Evolutionary conservation across 2,888 invertebrate species (phyloP).

Genomic region (Aelia acuminata): DNA sequence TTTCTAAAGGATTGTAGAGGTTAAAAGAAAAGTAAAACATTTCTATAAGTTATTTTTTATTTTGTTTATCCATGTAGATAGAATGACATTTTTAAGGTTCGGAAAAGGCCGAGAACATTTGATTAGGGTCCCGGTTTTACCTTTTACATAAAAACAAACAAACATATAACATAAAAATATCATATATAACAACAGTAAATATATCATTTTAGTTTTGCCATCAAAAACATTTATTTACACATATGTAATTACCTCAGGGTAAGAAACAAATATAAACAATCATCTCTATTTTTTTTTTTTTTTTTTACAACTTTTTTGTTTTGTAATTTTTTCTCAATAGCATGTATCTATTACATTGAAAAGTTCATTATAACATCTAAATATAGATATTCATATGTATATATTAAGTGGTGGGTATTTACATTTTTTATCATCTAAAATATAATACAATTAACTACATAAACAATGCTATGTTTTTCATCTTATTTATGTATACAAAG

Average conservation of each 20-base stretch:
- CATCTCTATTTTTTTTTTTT: constrained; percentile 44
- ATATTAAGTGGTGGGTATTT: constrained; percentile 58
- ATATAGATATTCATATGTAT: constrained; percentile 56
- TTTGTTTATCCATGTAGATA: constrained; percentile 56
- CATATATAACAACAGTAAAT: constrained; percentile 56
- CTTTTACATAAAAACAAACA: constrained; percentile 47
- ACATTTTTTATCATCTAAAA: constrained; percentile 53
- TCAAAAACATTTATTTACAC: constrained; percentile 58
- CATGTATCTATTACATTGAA: constrained; percentile 59
- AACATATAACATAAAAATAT: constrained; percentile 46
- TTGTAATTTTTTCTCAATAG: constrained; percentile 20
- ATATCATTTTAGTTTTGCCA: constrained; percentile 47
- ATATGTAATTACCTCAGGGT: constrained; percentile 53
- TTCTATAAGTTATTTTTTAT: constrained; percentile 54
- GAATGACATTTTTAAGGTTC: constrained; percentile 55
- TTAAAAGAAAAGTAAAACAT: neutral
- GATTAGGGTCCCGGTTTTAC: constrained; percentile 52
- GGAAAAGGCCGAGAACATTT: constrained; percentile 55
- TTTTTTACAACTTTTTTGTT: neutral
- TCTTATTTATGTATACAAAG: constrained; percentile 32
- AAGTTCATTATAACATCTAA: constrained; percentile 55
- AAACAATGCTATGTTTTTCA: constrained; percentile 54
- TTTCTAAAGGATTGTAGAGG: neutral
- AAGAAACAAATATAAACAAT: constrained; percentile 58
- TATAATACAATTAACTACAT: constrained; percentile 54